These are phyloP conservation scores for Sthenelais limicola DNA, from an alignment of 2,888 invertebrate genomes.

Conservation along the genomic window DNA sequence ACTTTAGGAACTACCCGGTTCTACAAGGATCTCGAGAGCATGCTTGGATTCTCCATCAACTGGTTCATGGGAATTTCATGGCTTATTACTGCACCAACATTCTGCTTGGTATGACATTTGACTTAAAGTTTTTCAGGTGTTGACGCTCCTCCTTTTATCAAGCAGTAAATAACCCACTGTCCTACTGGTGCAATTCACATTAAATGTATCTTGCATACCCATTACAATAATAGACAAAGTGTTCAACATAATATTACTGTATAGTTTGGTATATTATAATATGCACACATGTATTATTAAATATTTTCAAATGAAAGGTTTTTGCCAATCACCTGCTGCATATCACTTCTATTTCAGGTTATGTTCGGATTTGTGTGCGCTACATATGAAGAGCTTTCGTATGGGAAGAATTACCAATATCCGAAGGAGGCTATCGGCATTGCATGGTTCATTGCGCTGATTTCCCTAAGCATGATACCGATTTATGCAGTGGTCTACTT, in stretches of 20 bases:
- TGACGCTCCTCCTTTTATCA: no score
- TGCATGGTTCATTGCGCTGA: constrained; percentile 60
- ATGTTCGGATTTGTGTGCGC: constrained; percentile 65
- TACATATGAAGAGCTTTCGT: constrained; percentile 66
- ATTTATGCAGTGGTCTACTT: constrained; percentile 43
- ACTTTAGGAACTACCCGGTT: constrained; percentile 76
- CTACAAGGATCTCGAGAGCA: constrained; percentile 82
- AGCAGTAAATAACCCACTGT: no score
- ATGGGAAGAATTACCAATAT: constrained; percentile 71
- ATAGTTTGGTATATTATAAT: not conserved
- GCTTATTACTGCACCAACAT: constrained; percentile 76
- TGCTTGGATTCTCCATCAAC: constrained; percentile 80
- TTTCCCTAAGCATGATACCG: constrained; percentile 49
- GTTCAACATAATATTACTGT: not conserved
- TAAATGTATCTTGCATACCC: not conserved
- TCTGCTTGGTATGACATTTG: constrained; percentile 74
- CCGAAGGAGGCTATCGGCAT: constrained; percentile 72
- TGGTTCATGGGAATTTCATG: constrained; percentile 77
- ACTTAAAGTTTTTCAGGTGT: not conserved
- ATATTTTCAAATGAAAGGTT: not conserved
- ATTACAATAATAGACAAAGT: no score
- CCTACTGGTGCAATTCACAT: not conserved
- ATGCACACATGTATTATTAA: not conserved
- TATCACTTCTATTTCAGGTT: constrained; percentile 50
- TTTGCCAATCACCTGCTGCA: not conserved